Evolutionary conservation across 2,888 invertebrate genomes (phyloP).

Genomic region (Mycalesis mineus): DNA sequence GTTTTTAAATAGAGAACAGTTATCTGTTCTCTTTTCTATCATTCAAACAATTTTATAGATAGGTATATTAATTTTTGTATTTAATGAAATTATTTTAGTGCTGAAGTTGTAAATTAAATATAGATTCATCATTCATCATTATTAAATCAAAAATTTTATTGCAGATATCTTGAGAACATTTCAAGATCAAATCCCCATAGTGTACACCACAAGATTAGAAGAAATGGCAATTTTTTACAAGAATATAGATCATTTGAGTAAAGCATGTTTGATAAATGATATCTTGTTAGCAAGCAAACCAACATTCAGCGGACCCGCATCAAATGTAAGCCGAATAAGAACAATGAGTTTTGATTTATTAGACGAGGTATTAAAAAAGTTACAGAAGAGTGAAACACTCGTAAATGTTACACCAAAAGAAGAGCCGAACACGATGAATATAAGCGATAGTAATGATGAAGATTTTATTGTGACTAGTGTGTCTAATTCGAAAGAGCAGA

Average conservation of each 20-base stretch:
- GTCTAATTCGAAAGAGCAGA: background rate
- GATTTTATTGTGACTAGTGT: background rate
- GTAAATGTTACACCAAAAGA: background rate
- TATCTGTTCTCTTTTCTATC: too few relatives aligned
- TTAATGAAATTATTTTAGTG: too few relatives aligned
- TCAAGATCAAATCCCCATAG: slow-evolving; percentile 22
- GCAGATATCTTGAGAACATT: background rate
- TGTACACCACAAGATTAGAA: slow-evolving; percentile 44
- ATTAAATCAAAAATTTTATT: background rate
- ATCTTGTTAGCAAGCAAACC: slow-evolving; percentile 39
- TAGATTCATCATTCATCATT: too few relatives aligned
- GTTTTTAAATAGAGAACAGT: too few relatives aligned
- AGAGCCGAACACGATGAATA: background rate
- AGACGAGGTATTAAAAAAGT: background rate
- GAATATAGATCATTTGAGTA: background rate
- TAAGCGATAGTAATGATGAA: background rate
- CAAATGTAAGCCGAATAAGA: background rate
- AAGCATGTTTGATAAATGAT: slow-evolving; percentile 21
- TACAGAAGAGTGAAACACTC: background rate
- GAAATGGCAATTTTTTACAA: slow-evolving; percentile 37
- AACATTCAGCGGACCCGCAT: slow-evolving; percentile 1
- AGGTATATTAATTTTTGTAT: too few relatives aligned
- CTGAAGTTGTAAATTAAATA: too few relatives aligned
- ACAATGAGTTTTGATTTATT: background rate
- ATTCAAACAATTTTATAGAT: too few relatives aligned